phyloP scores from a whole-genome alignment of 1,140 invertebrate species.

The Thaumetopoea pityocampa region DNA sequence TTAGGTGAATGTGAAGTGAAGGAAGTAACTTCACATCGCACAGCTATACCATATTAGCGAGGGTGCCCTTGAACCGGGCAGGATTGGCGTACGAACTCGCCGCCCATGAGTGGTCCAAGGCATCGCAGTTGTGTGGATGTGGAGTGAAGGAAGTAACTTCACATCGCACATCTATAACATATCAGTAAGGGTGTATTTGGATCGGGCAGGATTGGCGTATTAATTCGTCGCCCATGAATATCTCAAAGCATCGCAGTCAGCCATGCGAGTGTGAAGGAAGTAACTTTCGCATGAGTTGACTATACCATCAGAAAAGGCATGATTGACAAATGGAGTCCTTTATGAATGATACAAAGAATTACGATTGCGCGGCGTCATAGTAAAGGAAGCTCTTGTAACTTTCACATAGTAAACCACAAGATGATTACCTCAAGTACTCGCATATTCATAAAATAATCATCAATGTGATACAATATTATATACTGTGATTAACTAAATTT shows the following conservation, averaged over 20 bases:
- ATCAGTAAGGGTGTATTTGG: not conserved
- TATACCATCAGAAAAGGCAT: too few species aligned
- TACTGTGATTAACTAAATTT: too few species aligned
- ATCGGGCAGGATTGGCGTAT: slow-evolving; percentile 4
- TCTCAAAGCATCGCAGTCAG: not conserved
- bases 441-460: too few species aligned
- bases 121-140: not conserved
- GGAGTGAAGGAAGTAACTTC: slow-evolving; percentile 7
- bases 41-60: not conserved
- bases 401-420: too few species aligned
- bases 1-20: not conserved
- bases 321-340: too few species aligned
- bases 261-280: not conserved
- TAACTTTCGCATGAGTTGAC: too few species aligned
- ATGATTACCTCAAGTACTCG: too few species aligned
- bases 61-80: not conserved
- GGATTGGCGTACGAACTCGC: slow-evolving; percentile 5
- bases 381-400: too few species aligned
- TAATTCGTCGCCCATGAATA: slow-evolving; percentile 5
- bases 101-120: slow-evolving; percentile 4
- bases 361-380: too few species aligned
- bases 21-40: slow-evolving; percentile 2
- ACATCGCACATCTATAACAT: not conserved
- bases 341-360: too few species aligned
- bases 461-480: too few species aligned